These are phyloP conservation scores for Poecilia velifera DNA, from an alignment of 2,797 vertebrate genomes.

Conservation along the genomic window DNA sequence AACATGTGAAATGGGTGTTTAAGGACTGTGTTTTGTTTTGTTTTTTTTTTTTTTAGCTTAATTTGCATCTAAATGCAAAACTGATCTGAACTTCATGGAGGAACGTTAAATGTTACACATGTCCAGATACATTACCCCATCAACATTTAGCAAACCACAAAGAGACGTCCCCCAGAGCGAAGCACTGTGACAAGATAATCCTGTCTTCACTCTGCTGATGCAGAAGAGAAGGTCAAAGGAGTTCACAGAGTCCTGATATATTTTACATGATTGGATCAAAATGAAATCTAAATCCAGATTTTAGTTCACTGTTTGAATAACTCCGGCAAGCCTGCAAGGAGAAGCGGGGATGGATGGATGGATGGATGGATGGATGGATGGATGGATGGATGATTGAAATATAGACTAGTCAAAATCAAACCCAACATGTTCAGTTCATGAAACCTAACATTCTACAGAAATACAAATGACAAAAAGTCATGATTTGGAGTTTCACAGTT, in stretches of 20 bases:
- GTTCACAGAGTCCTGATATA: constrained; percentile 11
- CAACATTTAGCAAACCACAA: neutral
- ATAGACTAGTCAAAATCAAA: too few relatives aligned
- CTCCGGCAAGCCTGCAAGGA: neutral
- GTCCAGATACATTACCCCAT: neutral
- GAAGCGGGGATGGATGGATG: neutral
- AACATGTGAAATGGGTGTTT: neutral
- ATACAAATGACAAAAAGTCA: neutral
- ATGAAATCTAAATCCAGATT: constrained; percentile 30
- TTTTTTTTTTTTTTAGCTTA: neutral
- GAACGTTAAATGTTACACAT: neutral
- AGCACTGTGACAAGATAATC: constrained; percentile 19
- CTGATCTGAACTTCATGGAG: neutral
- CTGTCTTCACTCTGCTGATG: constrained; percentile 3
- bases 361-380: too few relatives aligned
- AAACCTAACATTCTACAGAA: neutral
- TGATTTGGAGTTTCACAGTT: neutral
- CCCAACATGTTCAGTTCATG: too few relatives aligned
- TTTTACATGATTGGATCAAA: constrained; percentile 25
- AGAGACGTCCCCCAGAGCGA: neutral
- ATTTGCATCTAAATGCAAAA: neutral
- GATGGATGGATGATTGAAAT: neutral
- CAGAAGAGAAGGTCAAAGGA: constrained; percentile 10
- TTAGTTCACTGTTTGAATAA: neutral
- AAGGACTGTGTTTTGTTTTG: too few relatives aligned